Conservation (phyloP, 2,888 invertebrate species). For the Ormyrus rosae region DNA sequence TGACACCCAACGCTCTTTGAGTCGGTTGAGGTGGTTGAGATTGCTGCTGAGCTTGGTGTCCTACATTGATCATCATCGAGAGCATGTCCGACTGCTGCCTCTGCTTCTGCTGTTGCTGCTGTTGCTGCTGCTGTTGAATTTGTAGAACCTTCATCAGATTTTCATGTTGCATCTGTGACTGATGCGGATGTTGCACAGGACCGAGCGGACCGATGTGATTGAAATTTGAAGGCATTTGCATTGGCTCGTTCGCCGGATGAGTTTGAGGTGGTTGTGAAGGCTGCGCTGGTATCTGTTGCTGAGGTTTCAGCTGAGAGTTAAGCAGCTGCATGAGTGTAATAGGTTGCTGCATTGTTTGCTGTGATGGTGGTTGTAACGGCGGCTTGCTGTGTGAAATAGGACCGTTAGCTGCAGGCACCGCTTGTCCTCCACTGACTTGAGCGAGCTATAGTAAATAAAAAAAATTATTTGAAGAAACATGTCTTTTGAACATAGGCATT, state of each 20-base stretch:
- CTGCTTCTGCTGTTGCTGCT: constrained; percentile 72
- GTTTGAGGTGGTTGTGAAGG: constrained; percentile 57
- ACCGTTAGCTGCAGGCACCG: constrained; percentile 79
- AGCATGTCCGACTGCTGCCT: constrained; percentile 75
- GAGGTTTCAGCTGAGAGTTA: constrained; percentile 68
- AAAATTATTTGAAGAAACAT: not conserved
- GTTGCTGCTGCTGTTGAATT: constrained; percentile 75
- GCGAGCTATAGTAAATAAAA: constrained; percentile 77
- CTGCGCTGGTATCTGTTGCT: constrained; percentile 63
- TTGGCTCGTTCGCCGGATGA: constrained; percentile 38
- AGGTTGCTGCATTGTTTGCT: constrained; percentile 60
- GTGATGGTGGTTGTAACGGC: constrained; percentile 76
- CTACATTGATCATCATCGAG: constrained; percentile 80
- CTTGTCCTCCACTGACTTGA: constrained; percentile 83
- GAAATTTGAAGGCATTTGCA: constrained; percentile 65
- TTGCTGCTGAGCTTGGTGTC: constrained; percentile 38
- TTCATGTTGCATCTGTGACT: constrained; percentile 74
- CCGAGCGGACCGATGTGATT: constrained; percentile 72
- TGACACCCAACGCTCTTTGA: constrained; percentile 78
- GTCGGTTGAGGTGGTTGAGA: constrained; percentile 21
- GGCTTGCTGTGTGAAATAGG: constrained; percentile 75
- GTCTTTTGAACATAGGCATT: constrained; percentile 24
- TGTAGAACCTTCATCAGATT: constrained; percentile 77
- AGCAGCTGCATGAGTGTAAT: constrained; percentile 74
- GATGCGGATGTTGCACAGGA: constrained; percentile 72